These are phyloP conservation scores for Brachyptera risi DNA, from an alignment of 2,888 invertebrate genomes.

Conservation along the genomic window DNA sequence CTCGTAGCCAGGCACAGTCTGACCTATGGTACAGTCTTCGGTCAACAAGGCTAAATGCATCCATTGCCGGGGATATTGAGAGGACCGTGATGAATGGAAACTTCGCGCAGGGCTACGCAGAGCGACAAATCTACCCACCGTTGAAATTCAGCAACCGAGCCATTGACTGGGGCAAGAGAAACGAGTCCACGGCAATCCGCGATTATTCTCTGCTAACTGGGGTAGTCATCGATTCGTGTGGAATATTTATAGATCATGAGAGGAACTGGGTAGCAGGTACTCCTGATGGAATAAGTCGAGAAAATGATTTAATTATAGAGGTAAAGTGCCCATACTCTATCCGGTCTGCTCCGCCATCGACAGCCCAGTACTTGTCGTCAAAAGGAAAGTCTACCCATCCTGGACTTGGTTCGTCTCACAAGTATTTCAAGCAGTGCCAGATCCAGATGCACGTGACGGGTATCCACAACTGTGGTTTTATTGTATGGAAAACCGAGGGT, in stretches of 20 bases:
- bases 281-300: background rate
- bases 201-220: background rate
- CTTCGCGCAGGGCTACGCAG: background rate
- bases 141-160: background rate
- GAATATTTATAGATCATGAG: background rate
- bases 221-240: background rate
- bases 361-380: too few species aligned
- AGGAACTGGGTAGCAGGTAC: background rate
- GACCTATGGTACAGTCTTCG: background rate
- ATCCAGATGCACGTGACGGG: constrained; percentile 1
- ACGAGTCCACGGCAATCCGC: background rate
- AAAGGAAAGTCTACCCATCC: background rate
- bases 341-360: background rate
- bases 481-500: background rate
- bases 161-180: background rate
- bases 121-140: background rate
- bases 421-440: background rate
- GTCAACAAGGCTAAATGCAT: background rate
- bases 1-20: background rate
- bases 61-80: background rate
- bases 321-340: constrained; percentile 2
- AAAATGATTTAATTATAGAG: background rate
- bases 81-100: background rate
- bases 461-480: background rate
- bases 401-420: background rate